Evolutionary conservation across 2,888 invertebrate species (phyloP).

Genomic region (Rotaria magnacalcarata): DNA sequence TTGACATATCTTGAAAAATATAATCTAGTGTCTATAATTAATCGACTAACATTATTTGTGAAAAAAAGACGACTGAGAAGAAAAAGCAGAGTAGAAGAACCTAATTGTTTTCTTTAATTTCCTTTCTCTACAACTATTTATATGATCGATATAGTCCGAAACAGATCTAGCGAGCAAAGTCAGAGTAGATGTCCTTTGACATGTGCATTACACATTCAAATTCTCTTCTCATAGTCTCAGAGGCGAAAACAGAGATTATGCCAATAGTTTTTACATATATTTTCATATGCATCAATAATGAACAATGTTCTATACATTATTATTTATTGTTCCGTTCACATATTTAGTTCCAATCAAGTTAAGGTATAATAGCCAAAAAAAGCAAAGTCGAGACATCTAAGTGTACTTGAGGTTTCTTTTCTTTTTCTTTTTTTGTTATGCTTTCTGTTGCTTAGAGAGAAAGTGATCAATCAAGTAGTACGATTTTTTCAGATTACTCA

Average conservation of each 20-base stretch:
- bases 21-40: background rate
- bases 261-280: background rate
- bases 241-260: background rate
- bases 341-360: no score
- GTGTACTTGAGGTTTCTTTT: no score
- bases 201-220: conserved; percentile 8
- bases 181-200: background rate
- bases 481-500: background rate
- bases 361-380: no score
- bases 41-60: background rate
- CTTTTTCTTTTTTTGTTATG: background rate
- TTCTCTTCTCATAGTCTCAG: background rate
- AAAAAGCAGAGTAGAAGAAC: background rate
- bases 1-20: background rate
- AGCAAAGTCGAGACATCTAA: no score
- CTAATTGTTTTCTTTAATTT: conserved; percentile 21
- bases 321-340: no score
- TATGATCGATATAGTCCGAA: background rate
- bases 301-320: background rate
- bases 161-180: background rate
- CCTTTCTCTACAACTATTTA: background rate
- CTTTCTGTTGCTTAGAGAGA: background rate
- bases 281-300: background rate
- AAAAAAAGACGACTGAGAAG: background rate
- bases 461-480: background rate